Evolutionary conservation across 2,113 vertebrate species (phyloP).

Genomic region (Pogona vitticeps): DNA sequence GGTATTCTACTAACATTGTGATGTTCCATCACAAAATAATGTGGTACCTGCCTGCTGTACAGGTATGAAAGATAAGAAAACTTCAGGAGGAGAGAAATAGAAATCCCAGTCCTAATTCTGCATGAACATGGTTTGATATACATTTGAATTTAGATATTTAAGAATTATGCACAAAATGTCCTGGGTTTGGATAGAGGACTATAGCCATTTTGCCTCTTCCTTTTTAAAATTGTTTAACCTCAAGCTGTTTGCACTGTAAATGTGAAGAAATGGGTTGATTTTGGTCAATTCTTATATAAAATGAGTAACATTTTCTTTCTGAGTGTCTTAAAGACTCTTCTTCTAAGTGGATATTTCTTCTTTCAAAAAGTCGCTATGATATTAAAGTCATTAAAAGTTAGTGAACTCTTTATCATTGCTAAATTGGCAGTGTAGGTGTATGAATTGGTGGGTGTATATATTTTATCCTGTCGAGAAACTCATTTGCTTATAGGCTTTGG

Average conservation of each 20-base stretch:
- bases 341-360: background rate
- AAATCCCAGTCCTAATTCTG: too few species aligned
- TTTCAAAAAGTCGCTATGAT: background rate
- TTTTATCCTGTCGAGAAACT: slow-evolving; percentile 33
- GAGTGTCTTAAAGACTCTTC: background rate
- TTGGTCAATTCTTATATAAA: background rate
- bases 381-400: slow-evolving; percentile 9
- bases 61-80: too few species aligned
- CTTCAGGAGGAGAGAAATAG: too few species aligned
- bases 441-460: slow-evolving; percentile 5
- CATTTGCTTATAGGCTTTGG: slow-evolving; percentile 19
- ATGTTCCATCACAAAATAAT: too few species aligned
- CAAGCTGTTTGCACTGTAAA: background rate
- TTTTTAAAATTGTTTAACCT: too few species aligned
- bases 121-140: too few species aligned
- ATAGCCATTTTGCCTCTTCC: too few species aligned
- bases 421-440: slow-evolving; percentile 28
- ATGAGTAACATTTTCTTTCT: background rate
- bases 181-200: too few species aligned
- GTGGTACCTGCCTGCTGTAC: too few species aligned
- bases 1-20: too few species aligned
- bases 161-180: too few species aligned
- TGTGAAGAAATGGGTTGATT: background rate
- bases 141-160: too few species aligned
- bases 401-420: slow-evolving; percentile 11